These are phyloP conservation scores for Tipula vernalis DNA, from an alignment of 2,888 invertebrate species.

Conservation along the genomic window DNA sequence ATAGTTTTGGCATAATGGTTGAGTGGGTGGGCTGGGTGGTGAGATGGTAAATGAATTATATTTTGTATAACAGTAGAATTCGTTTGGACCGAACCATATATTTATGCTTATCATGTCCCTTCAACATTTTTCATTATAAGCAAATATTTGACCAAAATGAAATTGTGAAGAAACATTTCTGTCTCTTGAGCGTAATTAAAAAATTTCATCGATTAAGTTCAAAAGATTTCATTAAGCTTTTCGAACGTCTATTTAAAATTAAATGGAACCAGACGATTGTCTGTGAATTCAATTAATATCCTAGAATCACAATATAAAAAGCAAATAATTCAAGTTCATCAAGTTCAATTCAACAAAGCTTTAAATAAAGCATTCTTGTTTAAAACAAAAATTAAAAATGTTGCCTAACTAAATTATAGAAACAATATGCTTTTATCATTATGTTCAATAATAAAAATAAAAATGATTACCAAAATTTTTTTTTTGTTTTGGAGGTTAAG, in stretches of 20 bases:
- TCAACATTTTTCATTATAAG: no score
- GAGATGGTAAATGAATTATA: no score
- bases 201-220: no score
- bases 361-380: not conserved
- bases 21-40: not conserved
- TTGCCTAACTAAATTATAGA: not conserved
- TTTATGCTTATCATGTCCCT: no score
- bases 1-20: not conserved
- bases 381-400: not conserved
- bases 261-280: no score
- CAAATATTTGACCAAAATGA: no score
- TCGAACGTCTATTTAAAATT: no score
- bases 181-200: no score
- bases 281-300: not conserved
- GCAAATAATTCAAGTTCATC: not conserved
- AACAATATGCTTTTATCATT: not conserved
- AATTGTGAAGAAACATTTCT: no score
- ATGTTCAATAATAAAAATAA: not conserved
- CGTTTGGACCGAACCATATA: no score
- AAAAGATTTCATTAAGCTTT: no score
- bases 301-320: not conserved
- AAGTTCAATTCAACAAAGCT: not conserved
- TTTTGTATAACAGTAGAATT: no score
- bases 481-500: not conserved
- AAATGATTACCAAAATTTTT: not conserved